A percentile compares a stretch with the other conserved stretches of the same genome.
Conservation (phyloP, 2,888 invertebrate species). For the Dolomedes plantarius region DNA sequence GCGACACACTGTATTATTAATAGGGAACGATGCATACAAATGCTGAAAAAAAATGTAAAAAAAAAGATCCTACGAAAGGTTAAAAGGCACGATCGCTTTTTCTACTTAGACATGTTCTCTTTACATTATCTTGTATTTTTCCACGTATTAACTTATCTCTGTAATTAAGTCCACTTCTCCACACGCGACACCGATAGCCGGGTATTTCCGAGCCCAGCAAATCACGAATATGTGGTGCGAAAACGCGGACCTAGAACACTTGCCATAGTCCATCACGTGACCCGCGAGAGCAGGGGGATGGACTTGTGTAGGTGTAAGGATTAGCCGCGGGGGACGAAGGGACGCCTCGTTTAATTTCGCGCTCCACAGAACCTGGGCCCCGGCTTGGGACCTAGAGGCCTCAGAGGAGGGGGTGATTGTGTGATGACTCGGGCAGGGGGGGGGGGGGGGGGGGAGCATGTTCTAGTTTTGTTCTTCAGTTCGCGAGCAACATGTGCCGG, state of each 20-base stretch:
- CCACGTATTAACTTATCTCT: too few relatives aligned
- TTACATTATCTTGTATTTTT: too few relatives aligned
- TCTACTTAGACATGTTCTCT: too few relatives aligned
- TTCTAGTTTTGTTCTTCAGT: conserved; percentile 22
- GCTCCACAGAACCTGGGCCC: conserved; percentile 50
- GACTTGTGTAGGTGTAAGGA: conserved; percentile 26
- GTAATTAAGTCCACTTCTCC: neutral
- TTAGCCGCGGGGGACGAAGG: conserved; percentile 64
- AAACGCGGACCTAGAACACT: conserved; percentile 6
- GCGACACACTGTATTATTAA: too few relatives aligned
- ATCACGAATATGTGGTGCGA: conserved; percentile 39
- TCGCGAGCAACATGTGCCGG: conserved; percentile 56
- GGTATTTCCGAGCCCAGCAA: neutral
- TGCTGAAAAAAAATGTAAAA: too few relatives aligned
- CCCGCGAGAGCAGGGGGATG: conserved; percentile 16
- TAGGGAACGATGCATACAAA: too few relatives aligned
- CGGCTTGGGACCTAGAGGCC: conserved; percentile 45
- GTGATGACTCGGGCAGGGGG: neutral
- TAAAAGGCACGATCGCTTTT: too few relatives aligned
- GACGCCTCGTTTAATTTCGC: conserved; percentile 72
- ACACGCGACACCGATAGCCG: neutral
- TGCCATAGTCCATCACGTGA: conserved; percentile 67
- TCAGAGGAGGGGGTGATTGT: conserved; percentile 4
- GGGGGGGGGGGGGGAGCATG: neutral
- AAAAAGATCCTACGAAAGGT: too few relatives aligned